Conservation (phyloP, 2,113 vertebrate genomes). For the Thunnus thynnus region DNA sequence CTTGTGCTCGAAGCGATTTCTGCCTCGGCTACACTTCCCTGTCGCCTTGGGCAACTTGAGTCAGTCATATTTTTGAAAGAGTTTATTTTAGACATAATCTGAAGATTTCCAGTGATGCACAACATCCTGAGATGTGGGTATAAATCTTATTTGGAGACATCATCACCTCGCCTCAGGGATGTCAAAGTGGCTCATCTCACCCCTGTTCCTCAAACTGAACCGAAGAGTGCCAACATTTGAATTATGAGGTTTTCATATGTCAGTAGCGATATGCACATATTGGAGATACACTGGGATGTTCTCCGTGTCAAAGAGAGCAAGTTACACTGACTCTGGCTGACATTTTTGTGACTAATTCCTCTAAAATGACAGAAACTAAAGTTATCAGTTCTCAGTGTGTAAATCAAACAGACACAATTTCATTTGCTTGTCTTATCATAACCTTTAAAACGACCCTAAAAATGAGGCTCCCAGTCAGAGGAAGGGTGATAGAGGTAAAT, state of each 20-base stretch:
- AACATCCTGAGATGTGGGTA: slow-evolving; percentile 12
- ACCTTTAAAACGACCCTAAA: slow-evolving; percentile 43
- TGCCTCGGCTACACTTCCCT: slow-evolving; percentile 42
- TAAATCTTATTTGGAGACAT: slow-evolving; percentile 39
- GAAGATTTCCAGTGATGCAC: slow-evolving; percentile 26
- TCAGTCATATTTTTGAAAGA: slow-evolving; percentile 17
- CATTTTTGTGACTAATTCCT: not conserved
- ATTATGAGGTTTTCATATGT: slow-evolving; percentile 8
- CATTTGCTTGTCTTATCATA: slow-evolving; percentile 48
- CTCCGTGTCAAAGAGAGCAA: not conserved
- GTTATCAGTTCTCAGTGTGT: slow-evolving; percentile 26
- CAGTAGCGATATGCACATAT: not conserved
- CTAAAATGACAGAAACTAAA: not conserved
- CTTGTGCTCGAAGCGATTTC: not conserved
- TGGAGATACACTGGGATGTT: no score
- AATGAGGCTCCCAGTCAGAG: slow-evolving; percentile 32
- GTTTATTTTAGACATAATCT: slow-evolving; percentile 50
- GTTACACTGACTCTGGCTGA: not conserved
- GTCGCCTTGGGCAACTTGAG: slow-evolving; percentile 29
- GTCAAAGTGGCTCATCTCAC: slow-evolving; percentile 38
- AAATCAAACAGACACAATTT: slow-evolving; percentile 18
- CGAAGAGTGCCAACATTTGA: slow-evolving; percentile 6
- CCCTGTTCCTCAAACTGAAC: slow-evolving; percentile 17
- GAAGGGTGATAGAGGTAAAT: slow-evolving; percentile 38
- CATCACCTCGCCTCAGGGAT: slow-evolving; percentile 30